phyloP scores from a whole-genome alignment of 2,113 vertebrate species.

The Pseudorectes ferrugineus region DNA sequence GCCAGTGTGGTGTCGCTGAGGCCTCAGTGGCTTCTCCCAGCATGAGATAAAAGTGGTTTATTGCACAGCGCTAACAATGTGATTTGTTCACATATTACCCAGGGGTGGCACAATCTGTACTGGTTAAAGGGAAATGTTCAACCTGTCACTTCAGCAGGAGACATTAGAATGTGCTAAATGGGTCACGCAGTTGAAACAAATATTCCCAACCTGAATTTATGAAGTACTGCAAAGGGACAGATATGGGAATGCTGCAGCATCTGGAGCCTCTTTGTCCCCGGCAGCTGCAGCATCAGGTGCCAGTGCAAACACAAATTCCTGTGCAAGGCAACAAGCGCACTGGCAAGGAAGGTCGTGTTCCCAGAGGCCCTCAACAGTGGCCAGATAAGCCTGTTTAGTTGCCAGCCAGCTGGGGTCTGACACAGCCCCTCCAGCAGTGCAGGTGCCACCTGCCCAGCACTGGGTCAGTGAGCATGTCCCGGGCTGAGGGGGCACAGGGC shows the following conservation, averaged over 20 bases:
- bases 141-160: slow-evolving; percentile 26
- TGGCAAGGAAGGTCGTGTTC: not conserved
- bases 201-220: not conserved
- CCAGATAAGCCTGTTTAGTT: not conserved
- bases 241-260: not conserved
- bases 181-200: not conserved
- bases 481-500: not conserved
- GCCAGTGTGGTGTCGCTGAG: fast-evolving
- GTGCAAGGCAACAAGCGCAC: not conserved
- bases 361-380: not conserved
- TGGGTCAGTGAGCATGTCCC: fast-evolving
- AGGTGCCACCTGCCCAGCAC: fast-evolving
- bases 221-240: not conserved
- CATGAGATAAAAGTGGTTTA: not conserved
- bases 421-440: not conserved
- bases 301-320: not conserved
- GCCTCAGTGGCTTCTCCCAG: not conserved
- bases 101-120: slow-evolving; percentile 8
- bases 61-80: not conserved
- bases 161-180: not conserved
- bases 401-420: not conserved
- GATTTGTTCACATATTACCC: slow-evolving; percentile 12
- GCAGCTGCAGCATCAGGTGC: fast-evolving
- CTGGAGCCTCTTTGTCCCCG: fast-evolving
- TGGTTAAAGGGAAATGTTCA: slow-evolving; percentile 20